Base-by-base conservation (phyloP, 2,888 invertebrate genomes). In the Drosophila subsilvestris region DNA sequence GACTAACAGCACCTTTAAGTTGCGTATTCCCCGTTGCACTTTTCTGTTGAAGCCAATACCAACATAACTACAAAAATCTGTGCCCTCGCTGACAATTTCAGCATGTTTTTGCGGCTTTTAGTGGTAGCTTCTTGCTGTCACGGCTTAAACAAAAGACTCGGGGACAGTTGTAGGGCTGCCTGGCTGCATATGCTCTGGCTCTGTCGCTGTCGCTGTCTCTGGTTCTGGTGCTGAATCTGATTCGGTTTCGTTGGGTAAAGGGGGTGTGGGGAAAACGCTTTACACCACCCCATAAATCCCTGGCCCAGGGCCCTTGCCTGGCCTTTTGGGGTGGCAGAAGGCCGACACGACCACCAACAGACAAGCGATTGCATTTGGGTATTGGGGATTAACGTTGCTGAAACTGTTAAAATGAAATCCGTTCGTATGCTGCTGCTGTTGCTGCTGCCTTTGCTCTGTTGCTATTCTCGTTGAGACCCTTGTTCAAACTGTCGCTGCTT, bases 381-480 rank as follows among this genome's bases (percentile, higher is more conserved):
- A 86, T 85, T 88, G 88, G 85, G 87, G 88, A 88, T 86, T 88
- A 86, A 81, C 81, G 85, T 80, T 69, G 88, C 68, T 86, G 87
- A 79, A 88, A 81, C 88, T 79, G 89, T 85, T 88, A 84, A 88
- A 85, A 86, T 88, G 84, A 83, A 88, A 88, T 85, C 84, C 77
- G 75, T 86, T 84, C 85, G 86, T 72, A 75, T 88, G 79, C 80
- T 72, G 78, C 44, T 71, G 63, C 61, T 43, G 62, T 22, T 17
- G 49, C 29, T 74, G 78, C 75, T 60, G 71, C 45, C 61, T 42
- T 44, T 27, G 32, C 32, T 14, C 37, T 7, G 27, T 9, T 37
- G 70, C 45, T 42, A 50, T 60, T 47, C 75, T 77, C 86, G 80
- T 73, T 85, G 87, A 81, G 76, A 71, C 63, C 84, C 81, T 76